phyloP scores from a whole-genome alignment of 2,113 vertebrate genomes.

The Porphyrio hochstetteri region DNA sequence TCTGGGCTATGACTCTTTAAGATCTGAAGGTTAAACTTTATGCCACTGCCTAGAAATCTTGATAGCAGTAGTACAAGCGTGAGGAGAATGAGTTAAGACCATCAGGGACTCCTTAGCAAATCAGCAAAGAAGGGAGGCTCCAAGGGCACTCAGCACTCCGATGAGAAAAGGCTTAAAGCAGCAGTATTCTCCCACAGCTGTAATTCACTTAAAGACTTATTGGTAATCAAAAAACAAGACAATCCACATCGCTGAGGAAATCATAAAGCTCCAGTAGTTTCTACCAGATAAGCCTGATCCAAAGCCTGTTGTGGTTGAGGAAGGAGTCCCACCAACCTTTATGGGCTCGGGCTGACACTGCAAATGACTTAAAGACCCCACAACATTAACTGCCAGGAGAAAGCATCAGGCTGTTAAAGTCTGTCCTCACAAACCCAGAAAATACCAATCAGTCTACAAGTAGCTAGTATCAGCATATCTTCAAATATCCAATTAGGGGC shows the following conservation, averaged over 20 bases:
- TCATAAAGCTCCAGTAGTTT: not conserved
- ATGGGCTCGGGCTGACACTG: not conserved
- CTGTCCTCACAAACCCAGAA: not conserved
- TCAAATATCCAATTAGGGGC: slow-evolving; percentile 52
- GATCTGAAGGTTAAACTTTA: slow-evolving; percentile 54
- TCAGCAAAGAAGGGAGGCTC: not conserved
- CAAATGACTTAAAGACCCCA: not conserved
- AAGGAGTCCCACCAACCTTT: not conserved
- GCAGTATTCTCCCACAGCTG: not conserved
- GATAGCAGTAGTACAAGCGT: not conserved
- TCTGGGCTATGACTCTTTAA: not conserved
- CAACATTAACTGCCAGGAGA: not conserved
- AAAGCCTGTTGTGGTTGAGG: not conserved
- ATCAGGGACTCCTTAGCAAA: not conserved
- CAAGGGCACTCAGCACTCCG: not conserved
- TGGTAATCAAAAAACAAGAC: not conserved
- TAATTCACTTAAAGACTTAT: slow-evolving; percentile 1
- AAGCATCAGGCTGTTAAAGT: not conserved
- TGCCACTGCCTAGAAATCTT: slow-evolving; percentile 27
- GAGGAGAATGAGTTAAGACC: slow-evolving; percentile 37
- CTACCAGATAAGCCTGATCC: not conserved
- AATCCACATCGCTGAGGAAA: not conserved
- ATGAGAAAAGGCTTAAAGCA: not conserved
- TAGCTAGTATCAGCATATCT: slow-evolving; percentile 37
- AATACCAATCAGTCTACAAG: not conserved